Evolutionary conservation across 2,888 invertebrate species (phyloP), one percentile per base, ranked within the genome.

Genomic region (Carterocephalus palaemon): DNA sequence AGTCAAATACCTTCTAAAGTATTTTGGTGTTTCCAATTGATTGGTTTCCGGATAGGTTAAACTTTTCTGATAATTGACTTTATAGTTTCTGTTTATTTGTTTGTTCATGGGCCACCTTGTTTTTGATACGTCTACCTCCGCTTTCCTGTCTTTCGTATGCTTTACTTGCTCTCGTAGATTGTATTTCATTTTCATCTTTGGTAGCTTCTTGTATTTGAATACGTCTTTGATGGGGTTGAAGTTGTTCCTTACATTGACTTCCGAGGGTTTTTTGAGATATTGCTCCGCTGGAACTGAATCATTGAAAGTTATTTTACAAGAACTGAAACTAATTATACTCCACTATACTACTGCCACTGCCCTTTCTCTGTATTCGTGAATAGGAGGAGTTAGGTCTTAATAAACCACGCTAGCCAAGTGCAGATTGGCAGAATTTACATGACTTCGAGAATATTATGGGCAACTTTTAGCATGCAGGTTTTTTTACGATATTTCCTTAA

Each of bases 121-220:
- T 46, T 70, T 75, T 0, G 72, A 70, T 6, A 56, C 61, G 24
- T 75, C 72, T 23, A 51, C 46, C 54, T 65, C 75, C 0, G 64
- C 17, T 36, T 57, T 50, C 6, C 74, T 70, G 16, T 70, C 57
- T 47, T 72, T 80, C 41, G 59, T 67, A 39, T 78, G 70, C 49
- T 70, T 82, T 0, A 81, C 68, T 52, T 79, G 77, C 46, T 84
- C 81, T 20, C 75, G 62, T 20, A 78, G 57, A 47, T 76, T 76
- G 31, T 83, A 81, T 46, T 61, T 69, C n/a, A 83, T 52, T 53
- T 80, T 66, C 3, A 79, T 58, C 56, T 70, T 75, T 6, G 82
- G 80, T 39, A 64, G 48, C 53, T 67, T 75, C 46, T 66, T 77
- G 42, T 71, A 69, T 60, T 75, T 79, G 1, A 69, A 67, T 5